Percentiles rank a stretch among this genome's conserved stretches.
These are phyloP conservation scores for Trissolcus basalis DNA, from an alignment of 1,140 invertebrate genomes.

Conservation along the genomic window DNA sequence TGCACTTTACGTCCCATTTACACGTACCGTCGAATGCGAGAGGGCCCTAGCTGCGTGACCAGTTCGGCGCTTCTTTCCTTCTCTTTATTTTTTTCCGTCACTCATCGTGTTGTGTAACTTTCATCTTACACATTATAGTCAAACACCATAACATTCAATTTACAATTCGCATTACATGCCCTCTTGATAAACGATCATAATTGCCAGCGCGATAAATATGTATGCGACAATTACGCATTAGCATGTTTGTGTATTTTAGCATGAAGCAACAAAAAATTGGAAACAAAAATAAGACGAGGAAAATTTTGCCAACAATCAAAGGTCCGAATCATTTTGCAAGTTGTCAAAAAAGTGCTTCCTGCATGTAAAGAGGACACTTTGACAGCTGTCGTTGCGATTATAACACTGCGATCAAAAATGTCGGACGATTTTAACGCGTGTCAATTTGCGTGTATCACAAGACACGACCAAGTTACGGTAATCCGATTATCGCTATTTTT, in stretches of 20 bases:
- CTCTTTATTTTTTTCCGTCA: not conserved
- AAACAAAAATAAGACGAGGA: too few relatives aligned
- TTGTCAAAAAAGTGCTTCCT: too few relatives aligned
- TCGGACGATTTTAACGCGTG: slow-evolving; percentile 26
- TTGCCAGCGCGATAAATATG: slow-evolving; percentile 24
- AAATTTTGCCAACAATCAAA: too few relatives aligned
- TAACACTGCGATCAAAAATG: slow-evolving; percentile 40
- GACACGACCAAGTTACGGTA: slow-evolving; percentile 35
- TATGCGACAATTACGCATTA: slow-evolving; percentile 6
- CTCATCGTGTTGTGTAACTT: slow-evolving; percentile 12
- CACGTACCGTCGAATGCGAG: slow-evolving; percentile 46
- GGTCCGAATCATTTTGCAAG: too few relatives aligned
- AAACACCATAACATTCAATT: slow-evolving; percentile 38
- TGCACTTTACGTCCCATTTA: slow-evolving; percentile 43
- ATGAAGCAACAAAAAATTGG: too few relatives aligned
- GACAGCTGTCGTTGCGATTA: slow-evolving; percentile 46
- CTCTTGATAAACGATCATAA: slow-evolving; percentile 26
- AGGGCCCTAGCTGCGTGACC: slow-evolving; percentile 4
- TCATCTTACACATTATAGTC: too few relatives aligned
- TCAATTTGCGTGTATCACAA: slow-evolving; percentile 27
- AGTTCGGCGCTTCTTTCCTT: slow-evolving; percentile 4
- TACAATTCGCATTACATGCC: slow-evolving; percentile 30
- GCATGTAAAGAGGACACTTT: slow-evolving; percentile 23
- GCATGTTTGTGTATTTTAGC: slow-evolving; percentile 16
- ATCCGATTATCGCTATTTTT: slow-evolving; percentile 41